Evolutionary conservation across 2,888 invertebrate genomes (phyloP).

Genomic region (Andrena bicolor): DNA sequence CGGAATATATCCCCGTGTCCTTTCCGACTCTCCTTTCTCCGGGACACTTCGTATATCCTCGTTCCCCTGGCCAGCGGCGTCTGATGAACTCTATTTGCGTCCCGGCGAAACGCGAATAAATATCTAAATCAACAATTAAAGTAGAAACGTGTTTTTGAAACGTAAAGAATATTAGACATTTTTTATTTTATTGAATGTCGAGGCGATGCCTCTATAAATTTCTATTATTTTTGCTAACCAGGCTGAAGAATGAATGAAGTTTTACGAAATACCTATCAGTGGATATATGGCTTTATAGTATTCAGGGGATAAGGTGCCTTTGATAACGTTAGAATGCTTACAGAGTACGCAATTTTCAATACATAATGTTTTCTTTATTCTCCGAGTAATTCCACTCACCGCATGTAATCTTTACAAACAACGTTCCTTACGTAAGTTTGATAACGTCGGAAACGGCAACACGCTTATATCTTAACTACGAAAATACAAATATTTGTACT

Average conservation of each 20-base stretch:
- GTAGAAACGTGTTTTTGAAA: neutral
- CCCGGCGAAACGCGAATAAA: neutral
- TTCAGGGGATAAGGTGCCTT: too few species aligned
- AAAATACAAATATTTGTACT: neutral
- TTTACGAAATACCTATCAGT: neutral
- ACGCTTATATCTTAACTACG: neutral
- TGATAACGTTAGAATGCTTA: too few species aligned
- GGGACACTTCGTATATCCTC: conserved; percentile 14
- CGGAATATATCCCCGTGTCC: neutral
- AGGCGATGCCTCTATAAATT: neutral
- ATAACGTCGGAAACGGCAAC: neutral
- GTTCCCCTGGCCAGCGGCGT: conserved; percentile 17
- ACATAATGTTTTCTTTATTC: neutral
- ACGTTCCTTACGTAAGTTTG: neutral
- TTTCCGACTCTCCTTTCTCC: neutral
- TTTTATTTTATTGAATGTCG: neutral
- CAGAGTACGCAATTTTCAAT: too few species aligned
- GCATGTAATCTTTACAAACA: neutral
- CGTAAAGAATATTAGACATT: neutral
- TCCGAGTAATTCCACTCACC: neutral
- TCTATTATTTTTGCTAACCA: neutral
- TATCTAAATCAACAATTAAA: neutral
- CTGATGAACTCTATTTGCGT: conserved; percentile 24
- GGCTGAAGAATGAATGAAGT: neutral
- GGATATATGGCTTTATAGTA: too few species aligned